Conservation (phyloP, 2,113 vertebrate genomes). For the Hepsetus odoe region DNA sequence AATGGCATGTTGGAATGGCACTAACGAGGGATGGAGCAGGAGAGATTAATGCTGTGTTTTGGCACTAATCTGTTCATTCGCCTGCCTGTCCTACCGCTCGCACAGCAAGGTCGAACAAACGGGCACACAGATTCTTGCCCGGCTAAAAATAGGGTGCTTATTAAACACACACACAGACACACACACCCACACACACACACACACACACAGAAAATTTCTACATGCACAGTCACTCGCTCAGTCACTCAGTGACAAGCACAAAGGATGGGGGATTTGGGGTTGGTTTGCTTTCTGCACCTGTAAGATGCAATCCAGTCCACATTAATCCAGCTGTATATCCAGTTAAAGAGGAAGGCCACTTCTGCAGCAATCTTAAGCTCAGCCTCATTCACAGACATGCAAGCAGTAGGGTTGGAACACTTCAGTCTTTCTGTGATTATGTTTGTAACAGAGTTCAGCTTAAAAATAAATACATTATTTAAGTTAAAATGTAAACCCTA, state of each 20-base stretch:
- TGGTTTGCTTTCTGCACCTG: not conserved
- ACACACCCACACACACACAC: not conserved
- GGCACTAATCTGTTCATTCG: conserved; percentile 33
- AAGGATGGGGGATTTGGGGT: conserved; percentile 8
- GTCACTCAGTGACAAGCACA: conserved; percentile 14
- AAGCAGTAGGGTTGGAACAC: conserved; percentile 4
- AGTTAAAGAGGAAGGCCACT: conserved; percentile 21
- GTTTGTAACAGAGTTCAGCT: no score
- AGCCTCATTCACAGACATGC: not conserved
- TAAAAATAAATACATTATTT: no score
- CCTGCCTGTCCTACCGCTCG: conserved; percentile 17
- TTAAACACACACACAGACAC: conserved; percentile 3
- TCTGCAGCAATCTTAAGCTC: not conserved
- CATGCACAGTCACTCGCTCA: conserved; percentile 15
- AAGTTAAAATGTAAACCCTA: no score
- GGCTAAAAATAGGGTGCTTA: conserved; percentile 44
- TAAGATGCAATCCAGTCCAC: conserved; percentile 19
- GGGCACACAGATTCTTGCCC: conserved; percentile 1
- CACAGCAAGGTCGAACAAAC: conserved; percentile 39
- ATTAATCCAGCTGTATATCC: conserved; percentile 25
- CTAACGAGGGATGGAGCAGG: conserved; percentile 26
- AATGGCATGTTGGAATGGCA: conserved; percentile 43
- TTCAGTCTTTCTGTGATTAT: no score
- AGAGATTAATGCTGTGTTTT: conserved; percentile 37
- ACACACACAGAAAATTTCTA: not conserved